Evolutionary conservation across 1,140 invertebrate species (phyloP).

Genomic region (fruit fly (Drosophila melanogaster)): Release_6_plus_ISO1_MT NT_033777.3:27422501-27423000

Average conservation of each 20-base stretch:
- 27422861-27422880: slow-evolving; percentile 6
- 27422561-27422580: slow-evolving; percentile 24
- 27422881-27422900: slow-evolving; percentile 3
- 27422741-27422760: slow-evolving; percentile 62
- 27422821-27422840: slow-evolving; percentile 44
- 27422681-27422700: slow-evolving; percentile 10
- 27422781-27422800: slow-evolving; percentile 52
- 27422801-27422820: slow-evolving; percentile 29
- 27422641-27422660: slow-evolving; percentile 75
- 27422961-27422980: slow-evolving; percentile 46
- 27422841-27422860: neutral
- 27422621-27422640: slow-evolving; percentile 75
- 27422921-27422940: slow-evolving; percentile 48
- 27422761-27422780: slow-evolving; percentile 37
- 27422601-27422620: slow-evolving; percentile 42
- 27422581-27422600: slow-evolving; percentile 54
- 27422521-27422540: slow-evolving; percentile 62
- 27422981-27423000: slow-evolving; percentile 1
- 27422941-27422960: slow-evolving; percentile 56
- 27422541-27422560: slow-evolving; percentile 72
- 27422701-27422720: slow-evolving; percentile 48
- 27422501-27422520: slow-evolving; percentile 82
- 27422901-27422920: slow-evolving; percentile 55
- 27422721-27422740: slow-evolving; percentile 2
- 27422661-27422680: slow-evolving; percentile 29